A percentile compares a stretch with the other conserved stretches of the same genome.
Evolutionary conservation across 64 coral and sea anemone species (phyloP).

Genomic region (Montipora capricornis): DNA sequence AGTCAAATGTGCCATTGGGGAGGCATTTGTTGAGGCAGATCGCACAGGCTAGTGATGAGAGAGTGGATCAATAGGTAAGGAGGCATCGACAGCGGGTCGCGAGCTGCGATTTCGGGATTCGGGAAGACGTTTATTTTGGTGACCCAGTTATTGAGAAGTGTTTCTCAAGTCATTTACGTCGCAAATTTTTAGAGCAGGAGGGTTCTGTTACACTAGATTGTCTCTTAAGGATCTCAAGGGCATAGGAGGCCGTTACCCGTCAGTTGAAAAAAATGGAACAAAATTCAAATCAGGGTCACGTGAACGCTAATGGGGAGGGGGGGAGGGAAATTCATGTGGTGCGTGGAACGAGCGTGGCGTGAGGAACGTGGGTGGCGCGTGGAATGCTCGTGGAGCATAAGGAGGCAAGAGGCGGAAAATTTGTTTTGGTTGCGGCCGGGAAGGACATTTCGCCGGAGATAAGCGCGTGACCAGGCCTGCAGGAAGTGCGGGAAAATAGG

Average conservation of each 20-base stretch:
- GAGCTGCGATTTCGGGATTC: not conserved
- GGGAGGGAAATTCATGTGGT: too few species aligned
- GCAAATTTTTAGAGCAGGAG: not conserved
- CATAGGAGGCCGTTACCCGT: not conserved
- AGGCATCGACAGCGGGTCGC: not conserved
- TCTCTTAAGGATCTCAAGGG: not conserved
- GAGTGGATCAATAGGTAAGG: constrained; percentile 43
- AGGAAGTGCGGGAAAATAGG: not conserved
- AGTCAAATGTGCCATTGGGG: constrained; percentile 32
- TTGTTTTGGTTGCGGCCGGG: not conserved
- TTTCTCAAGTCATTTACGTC: constrained; percentile 8
- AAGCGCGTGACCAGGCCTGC: not conserved
- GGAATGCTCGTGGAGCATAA: not conserved
- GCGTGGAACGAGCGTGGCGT: not conserved
- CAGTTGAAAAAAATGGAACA: not conserved
- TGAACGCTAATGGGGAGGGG: not conserved
- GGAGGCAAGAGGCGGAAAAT: not conserved
- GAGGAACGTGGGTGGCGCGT: not conserved
- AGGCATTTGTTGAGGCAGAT: constrained; percentile 41
- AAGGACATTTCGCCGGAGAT: not conserved
- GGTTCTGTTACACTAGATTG: not conserved
- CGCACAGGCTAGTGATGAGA: constrained; percentile 3
- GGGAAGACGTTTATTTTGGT: not conserved
- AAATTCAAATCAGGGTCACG: not conserved
- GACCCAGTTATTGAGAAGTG: not conserved